Evolutionary conservation across 2,113 vertebrate species (phyloP).

Genomic region (Thinocorus orbignyianus): DNA sequence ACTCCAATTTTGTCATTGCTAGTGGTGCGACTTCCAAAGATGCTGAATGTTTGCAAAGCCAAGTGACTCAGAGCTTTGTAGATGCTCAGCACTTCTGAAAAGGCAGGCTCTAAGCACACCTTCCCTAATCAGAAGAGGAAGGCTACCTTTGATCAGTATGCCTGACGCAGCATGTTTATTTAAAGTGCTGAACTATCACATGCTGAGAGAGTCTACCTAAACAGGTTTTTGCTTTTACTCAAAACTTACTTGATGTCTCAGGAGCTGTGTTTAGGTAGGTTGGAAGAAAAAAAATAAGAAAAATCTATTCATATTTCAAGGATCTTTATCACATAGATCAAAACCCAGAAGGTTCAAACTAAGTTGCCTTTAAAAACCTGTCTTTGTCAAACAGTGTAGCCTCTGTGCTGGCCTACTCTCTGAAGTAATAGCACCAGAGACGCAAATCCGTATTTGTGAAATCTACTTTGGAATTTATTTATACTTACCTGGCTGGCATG

Average conservation of each 20-base stretch:
- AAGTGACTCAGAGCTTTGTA: constrained; percentile 28
- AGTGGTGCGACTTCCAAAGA: constrained; percentile 28
- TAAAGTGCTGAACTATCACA: background rate
- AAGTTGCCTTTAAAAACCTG: background rate
- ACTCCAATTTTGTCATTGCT: background rate
- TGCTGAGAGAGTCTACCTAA: background rate
- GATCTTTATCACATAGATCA: background rate
- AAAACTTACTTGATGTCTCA: background rate
- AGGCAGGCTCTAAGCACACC: background rate
- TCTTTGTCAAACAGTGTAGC: background rate
- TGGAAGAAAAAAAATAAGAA: constrained; percentile 1
- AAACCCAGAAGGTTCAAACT: background rate
- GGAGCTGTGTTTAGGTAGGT: background rate
- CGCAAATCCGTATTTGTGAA: background rate
- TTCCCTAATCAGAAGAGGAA: background rate
- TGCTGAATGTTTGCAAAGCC: constrained; percentile 14
- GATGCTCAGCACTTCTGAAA: constrained; percentile 28
- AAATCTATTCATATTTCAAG: background rate
- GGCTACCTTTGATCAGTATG: constrained; percentile 40
- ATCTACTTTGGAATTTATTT: background rate
- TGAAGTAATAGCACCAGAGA: background rate
- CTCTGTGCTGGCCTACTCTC: background rate
- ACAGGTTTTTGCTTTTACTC: background rate
- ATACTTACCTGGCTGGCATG: background rate
- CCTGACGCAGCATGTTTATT: constrained; percentile 14